Evolutionary conservation across 2,797 vertebrate genomes (phyloP).

Genomic region (Artibeus jamaicensis): DNA sequence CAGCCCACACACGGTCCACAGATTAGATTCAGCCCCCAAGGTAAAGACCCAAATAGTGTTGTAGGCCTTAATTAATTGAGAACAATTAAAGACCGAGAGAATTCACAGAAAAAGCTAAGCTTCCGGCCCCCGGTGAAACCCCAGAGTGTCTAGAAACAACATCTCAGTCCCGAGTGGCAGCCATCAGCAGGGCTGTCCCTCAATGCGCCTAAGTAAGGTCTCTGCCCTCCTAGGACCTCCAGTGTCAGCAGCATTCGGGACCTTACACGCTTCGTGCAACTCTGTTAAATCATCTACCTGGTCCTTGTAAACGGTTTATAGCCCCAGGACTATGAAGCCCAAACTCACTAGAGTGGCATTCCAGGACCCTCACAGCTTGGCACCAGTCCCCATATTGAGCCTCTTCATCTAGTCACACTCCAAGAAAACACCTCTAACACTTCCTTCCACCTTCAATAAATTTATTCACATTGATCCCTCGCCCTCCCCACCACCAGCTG

Average conservation of each 20-base stretch:
- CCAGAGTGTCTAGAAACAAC: not conserved
- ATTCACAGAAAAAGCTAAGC: not conserved
- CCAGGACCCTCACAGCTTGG: not conserved
- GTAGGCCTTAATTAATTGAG: not conserved
- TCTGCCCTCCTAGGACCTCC: not conserved
- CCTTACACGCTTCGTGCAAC: not conserved
- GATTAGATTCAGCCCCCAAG: not conserved
- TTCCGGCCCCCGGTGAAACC: not conserved
- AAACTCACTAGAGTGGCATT: not conserved
- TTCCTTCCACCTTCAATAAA: not conserved
- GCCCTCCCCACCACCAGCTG: fast-evolving
- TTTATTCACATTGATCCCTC: not conserved
- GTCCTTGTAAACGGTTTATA: not conserved
- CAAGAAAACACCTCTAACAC: not conserved
- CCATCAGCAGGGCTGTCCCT: not conserved
- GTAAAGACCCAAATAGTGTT: not conserved
- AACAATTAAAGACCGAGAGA: not conserved
- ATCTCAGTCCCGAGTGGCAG: not conserved
- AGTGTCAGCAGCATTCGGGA: not conserved
- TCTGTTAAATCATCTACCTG: not conserved
- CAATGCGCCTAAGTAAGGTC: not conserved
- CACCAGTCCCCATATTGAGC: not conserved
- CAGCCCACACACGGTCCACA: not conserved
- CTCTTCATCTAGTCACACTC: not conserved
- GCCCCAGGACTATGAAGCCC: not conserved